Evolutionary conservation across 2,797 vertebrate genomes (phyloP), one percentile per base, ranked within the genome.

Genomic region (Hippocampus kuda): DNA sequence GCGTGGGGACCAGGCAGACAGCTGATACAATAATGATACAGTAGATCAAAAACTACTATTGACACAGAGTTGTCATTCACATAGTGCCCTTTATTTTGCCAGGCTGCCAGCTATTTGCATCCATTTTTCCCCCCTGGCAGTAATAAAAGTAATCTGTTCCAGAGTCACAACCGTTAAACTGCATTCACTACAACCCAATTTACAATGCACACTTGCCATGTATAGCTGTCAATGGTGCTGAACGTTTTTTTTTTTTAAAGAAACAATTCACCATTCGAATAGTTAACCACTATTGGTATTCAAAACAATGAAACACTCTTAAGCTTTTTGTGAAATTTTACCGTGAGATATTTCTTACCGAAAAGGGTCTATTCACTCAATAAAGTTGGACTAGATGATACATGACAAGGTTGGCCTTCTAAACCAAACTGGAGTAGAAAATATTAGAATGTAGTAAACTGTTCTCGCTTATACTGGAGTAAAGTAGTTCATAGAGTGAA

Each of bases 1-100:
- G 59, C 18, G 30, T 38, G 30, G 30, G 20, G 27, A 30, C 54
- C 5, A 59, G 56, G 4, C 27, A 38, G 59, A 61, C 27, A 34
- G 30, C 59, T 22, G 59, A 61, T 61, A 61, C 30, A 38, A 34
- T 20, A 61, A 61, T 61, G 30, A 61, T 61, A 61, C 59, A 38
- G 59, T 61, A 38, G 27, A 61, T 61, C 18, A 34, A 61, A 61
- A 34, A 38, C 34, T 13, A 61, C 30, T 20, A 9, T 34, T 61
- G 38, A 22, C 59, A 61, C 34, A 18, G 59, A 34, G 59, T 34
- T 61, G 59, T 61, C 59, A 18, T 61, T 61, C 59, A 18, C 8
- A 18, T 20, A 5, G 30, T 38, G 59, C 59, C 16, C 59, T 34
- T 38, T 38, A 1, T 30, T 9, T 61, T 18, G 13, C 56, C 56